Base-by-base conservation (phyloP, 2,888 invertebrate species). In the Drosophila siamana region DNA sequence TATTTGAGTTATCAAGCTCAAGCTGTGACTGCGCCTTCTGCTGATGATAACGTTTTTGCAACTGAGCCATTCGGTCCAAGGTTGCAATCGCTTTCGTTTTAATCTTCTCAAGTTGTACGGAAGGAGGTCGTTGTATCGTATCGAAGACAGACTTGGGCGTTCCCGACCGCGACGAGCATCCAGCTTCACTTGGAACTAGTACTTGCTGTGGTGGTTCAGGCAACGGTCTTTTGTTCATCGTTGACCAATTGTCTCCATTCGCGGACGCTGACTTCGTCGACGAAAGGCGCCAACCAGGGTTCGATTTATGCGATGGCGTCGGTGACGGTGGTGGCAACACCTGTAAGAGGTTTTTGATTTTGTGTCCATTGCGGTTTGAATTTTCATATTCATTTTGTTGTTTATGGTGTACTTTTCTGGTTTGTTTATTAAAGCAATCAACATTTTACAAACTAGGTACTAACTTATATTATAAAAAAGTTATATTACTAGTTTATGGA, bases 41-140 rank as follows among this genome's bases (percentile, higher is more conserved):
- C 75, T 94, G 94, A 38, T 93, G 92, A 78, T 94, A 94, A 43
- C 94, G 92, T 80, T 94, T 93, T 79, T 94, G 94, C 47, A 94
- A 88, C 28, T 90, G 63, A 8, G 92, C 90, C 92, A 92, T 92
- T 41, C 92, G 90, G 78, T 92, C 92, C 57, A 92, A 50, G 1
- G 92, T 92, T 22, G 92, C 92, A 50, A 84, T 92, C 1, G 92
- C 92, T 64, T 92, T 92, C 28, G 71, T 91, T 76, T 92, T 92
- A 41, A 92, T 92, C 79, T 91, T 92, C 82, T 92, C 92, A 69
- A 92, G 81, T 16, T 91, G 91, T 19, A 92, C 89, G 2, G 92
- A 92, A 1, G 92, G 92, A 13, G 92, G 92, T 2, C 90, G 83
- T 60, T 91, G 91, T 65, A 92, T 92, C 22, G 86, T 70, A 74